Conservation (phyloP, 1,140 invertebrate genomes). For the Planococcus citri region DNA sequence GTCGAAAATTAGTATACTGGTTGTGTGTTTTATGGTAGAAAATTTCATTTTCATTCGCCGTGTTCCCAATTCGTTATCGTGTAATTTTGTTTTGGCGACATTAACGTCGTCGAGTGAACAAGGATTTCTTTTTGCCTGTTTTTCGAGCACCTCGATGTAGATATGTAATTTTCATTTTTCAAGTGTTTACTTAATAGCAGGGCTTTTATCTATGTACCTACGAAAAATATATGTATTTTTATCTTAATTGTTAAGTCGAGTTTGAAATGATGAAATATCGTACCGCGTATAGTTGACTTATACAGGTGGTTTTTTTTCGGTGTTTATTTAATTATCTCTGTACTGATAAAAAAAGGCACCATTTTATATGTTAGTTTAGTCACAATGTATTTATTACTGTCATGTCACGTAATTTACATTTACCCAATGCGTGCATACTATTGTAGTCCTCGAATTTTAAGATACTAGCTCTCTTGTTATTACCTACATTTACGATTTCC, state of each 20-base stretch:
- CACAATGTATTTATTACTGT: not conserved
- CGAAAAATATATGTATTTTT: conserved; percentile 8
- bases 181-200: not conserved
- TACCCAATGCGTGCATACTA: not conserved
- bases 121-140: no score
- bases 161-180: not conserved
- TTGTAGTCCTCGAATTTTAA: no score
- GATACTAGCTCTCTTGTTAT: no score
- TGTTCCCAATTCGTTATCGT: no score
- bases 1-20: no score
- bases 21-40: no score
- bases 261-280: not conserved
- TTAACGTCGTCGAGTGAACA: no score
- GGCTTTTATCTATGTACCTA: not conserved
- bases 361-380: conserved; percentile 1
- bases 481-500: no score
- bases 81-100: no score
- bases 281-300: not conserved
- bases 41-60: no score
- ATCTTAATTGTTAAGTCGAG: conserved; percentile 7
- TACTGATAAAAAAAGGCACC: not conserved
- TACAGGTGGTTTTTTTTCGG: not conserved
- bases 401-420: not conserved
- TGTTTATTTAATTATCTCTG: not conserved
- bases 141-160: no score